phyloP scores from a whole-genome alignment of 2,888 invertebrate genomes.

The Sympetrum striolatum region DNA sequence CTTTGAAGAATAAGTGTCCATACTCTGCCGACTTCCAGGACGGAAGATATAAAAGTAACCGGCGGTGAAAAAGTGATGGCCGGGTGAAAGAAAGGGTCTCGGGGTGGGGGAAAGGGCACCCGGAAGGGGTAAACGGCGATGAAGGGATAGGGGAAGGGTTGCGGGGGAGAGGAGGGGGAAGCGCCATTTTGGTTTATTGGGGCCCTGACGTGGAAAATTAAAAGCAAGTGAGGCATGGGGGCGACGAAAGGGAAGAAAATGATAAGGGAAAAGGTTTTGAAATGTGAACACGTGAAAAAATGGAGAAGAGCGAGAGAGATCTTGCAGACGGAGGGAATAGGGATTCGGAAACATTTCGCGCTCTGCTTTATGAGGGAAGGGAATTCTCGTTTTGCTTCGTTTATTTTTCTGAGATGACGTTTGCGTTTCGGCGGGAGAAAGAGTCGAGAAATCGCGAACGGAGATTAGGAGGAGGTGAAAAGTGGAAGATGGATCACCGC shows the following conservation, averaged over 20 bases:
- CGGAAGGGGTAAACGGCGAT: background rate
- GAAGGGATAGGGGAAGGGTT: background rate
- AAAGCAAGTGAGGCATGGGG: slow-evolving; percentile 15
- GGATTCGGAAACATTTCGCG: background rate
- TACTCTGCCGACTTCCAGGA: background rate
- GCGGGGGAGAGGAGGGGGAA: background rate
- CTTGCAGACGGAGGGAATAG: background rate
- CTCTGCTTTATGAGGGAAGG: background rate
- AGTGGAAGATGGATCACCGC: background rate
- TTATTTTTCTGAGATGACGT: background rate
- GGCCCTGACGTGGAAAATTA: slow-evolving; percentile 11
- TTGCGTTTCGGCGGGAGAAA: too few species aligned
- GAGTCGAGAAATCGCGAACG: background rate
- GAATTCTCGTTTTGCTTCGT: background rate
- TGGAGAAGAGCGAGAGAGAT: background rate
- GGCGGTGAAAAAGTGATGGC: background rate
- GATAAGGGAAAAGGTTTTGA: background rate
- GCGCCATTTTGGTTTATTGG: slow-evolving; percentile 6
- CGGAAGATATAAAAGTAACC: background rate
- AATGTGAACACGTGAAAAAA: background rate
- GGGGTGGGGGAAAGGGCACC: background rate
- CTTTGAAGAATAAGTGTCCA: background rate
- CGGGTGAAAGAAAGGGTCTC: background rate
- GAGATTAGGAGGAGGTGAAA: background rate
- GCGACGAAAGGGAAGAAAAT: background rate